Evolutionary conservation across 2,113 vertebrate genomes (phyloP).

Genomic region (Leucosticte australis): DNA sequence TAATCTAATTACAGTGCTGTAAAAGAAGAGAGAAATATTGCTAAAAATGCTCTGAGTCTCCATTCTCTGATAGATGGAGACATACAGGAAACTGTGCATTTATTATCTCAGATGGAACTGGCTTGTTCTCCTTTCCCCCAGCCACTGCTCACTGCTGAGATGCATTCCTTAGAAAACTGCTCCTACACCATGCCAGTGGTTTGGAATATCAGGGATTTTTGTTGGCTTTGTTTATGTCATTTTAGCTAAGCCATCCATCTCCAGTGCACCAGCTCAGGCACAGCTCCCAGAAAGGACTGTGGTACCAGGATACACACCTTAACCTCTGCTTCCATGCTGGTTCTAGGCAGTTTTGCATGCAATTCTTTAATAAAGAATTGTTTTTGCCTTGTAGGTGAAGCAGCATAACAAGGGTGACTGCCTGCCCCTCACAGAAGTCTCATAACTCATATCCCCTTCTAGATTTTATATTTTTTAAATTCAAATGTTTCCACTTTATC

Average conservation of each 20-base stretch:
- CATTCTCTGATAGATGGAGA: not conserved
- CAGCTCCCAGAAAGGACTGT: not conserved
- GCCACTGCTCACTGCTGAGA: not conserved
- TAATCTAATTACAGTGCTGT: not conserved
- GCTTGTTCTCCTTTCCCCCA: not conserved
- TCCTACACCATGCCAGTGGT: not conserved
- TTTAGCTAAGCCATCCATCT: not conserved
- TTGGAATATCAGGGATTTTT: rapidly evolving
- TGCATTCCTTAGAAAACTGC: not conserved
- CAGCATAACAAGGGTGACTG: not conserved
- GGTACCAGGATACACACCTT: rapidly evolving
- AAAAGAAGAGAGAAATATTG: not conserved
- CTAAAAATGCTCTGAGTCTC: not conserved
- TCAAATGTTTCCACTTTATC: not conserved
- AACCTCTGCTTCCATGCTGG: not conserved
- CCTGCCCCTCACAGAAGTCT: not conserved
- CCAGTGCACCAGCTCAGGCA: not conserved
- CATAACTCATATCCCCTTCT: not conserved
- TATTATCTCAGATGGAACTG: not conserved
- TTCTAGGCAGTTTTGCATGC: not conserved
- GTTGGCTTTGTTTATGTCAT: not conserved
- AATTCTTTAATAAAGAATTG: not conserved
- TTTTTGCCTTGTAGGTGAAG: not conserved
- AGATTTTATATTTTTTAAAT: not conserved
- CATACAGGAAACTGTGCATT: not conserved